Evolutionary conservation across 2,888 invertebrate species (phyloP).

Genomic region (Rutpela maculata): DNA sequence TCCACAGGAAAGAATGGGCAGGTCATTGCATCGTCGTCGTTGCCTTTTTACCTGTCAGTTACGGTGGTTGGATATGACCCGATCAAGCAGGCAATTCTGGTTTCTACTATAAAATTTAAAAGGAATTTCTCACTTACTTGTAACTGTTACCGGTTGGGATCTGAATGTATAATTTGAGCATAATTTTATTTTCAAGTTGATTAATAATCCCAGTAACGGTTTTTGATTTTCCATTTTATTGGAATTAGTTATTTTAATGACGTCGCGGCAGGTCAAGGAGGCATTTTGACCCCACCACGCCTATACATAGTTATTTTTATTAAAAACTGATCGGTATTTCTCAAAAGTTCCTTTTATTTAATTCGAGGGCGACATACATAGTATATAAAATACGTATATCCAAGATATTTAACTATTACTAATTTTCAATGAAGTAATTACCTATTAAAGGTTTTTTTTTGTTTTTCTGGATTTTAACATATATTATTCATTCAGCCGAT

Average conservation of each 20-base stretch:
- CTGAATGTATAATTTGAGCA: not conserved
- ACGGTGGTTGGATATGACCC: constrained; percentile 26
- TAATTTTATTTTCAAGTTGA: not conserved
- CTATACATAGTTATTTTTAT: no score
- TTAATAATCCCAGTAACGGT: not conserved
- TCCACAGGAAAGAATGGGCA: constrained; percentile 21
- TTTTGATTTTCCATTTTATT: not conserved
- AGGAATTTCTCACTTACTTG: constrained; percentile 18
- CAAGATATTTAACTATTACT: no score
- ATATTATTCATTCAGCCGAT: no score
- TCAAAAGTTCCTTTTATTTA: no score
- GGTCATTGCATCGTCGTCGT: constrained; percentile 17
- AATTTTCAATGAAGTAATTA: no score
- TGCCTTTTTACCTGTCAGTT: constrained; percentile 32
- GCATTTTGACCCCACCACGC: no score
- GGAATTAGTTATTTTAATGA: not conserved
- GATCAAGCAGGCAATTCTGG: constrained; percentile 5
- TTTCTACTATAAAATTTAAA: constrained; percentile 11
- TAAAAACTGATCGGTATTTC: no score
- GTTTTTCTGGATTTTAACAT: no score
- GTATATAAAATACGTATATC: no score
- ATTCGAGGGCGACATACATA: no score
- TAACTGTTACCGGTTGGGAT: constrained; percentile 3
- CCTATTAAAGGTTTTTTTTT: no score
- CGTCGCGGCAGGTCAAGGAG: not conserved